These are phyloP conservation scores for Psylliodes chrysocephalus DNA, from an alignment of 2,888 invertebrate genomes.

Conservation along the genomic window DNA sequence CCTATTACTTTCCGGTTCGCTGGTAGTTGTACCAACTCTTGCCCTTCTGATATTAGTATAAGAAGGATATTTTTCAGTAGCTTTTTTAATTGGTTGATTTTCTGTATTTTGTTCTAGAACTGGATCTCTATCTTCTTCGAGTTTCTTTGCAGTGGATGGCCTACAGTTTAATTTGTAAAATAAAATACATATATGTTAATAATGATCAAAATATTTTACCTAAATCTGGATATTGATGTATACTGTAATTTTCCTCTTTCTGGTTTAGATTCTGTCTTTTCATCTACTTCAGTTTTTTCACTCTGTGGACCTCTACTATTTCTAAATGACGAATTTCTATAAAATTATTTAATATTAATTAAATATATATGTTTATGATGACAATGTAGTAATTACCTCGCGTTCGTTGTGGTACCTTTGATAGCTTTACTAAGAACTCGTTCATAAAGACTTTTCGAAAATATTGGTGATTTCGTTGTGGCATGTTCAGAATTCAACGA, in stretches of 20 bases:
- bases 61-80: conserved; percentile 19
- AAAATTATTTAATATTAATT: conserved; percentile 17
- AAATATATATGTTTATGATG: neutral
- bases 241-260: conserved; percentile 64
- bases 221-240: conserved; percentile 58
- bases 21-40: conserved; percentile 65
- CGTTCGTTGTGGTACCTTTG: conserved; percentile 51
- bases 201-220: conserved; percentile 43
- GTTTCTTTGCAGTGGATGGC: conserved; percentile 51
- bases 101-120: conserved; percentile 52
- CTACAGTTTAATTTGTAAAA: conserved; percentile 38
- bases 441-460: conserved; percentile 79
- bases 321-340: conserved; percentile 67
- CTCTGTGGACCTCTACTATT: conserved; percentile 72
- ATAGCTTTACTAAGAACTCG: conserved; percentile 70
- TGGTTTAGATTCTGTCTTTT: conserved; percentile 57
- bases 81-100: conserved; percentile 37
- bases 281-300: conserved; percentile 61
- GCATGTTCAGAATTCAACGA: conserved; percentile 60
- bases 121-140: conserved; percentile 46
- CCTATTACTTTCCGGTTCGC: conserved; percentile 48
- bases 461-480: conserved; percentile 73
- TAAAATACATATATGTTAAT: too few species aligned
- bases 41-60: conserved; percentile 76
- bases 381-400: conserved; percentile 32